Evolutionary conservation across 2,113 vertebrate species (phyloP), one percentile per base, ranked within the genome.

Genomic region (Prionailurus viverrinus): DNA sequence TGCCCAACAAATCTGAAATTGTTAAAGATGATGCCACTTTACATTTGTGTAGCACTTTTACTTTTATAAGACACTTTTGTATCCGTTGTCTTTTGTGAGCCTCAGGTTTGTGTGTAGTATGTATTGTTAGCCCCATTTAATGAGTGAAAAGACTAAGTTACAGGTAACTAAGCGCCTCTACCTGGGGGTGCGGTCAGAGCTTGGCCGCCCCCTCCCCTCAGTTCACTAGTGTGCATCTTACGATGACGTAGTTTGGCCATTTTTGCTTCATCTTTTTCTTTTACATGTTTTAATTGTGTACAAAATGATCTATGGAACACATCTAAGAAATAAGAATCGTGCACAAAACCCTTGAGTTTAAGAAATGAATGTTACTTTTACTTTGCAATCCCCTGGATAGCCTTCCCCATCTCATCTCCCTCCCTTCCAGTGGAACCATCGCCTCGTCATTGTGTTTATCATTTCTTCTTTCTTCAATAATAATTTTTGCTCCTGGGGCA

Each of bases 181-280:
- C 25, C 10, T 48, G 18, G 83, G 31, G 14, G n/a, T 36, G 14
- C 0, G 31, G 2, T 18, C 63, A 45, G 58, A 18, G 39, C 39
- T 3, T 2, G 12, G 23, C 5, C 9, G 0, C 12, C 15, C 85
- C 41, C 4, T 29, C 11, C 21, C 21, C 15, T 33, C 39, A 31
- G 23, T 39, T 53, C 51, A 14, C 48, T 51, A 41, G 39, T 51
- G 63, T 21, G 81, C 76, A 16, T 39, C 8, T 21, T 7, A 51
- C 79, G n/a, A 39, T n/a, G 92, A 25, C 80, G 10, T 51, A 29
- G 29, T 91, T 29, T 6, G 73, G 55, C 18, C 31, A 68, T 48
- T 94, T 66, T 55, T 74, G 74, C n/a, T 58, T 85, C 65, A 73
- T 55, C n/a, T 74, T 74, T 68, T 88, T 76, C 74, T 88, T 58